Conservation (phyloP, 1,140 invertebrate species). For the Micrasema longulum region DNA sequence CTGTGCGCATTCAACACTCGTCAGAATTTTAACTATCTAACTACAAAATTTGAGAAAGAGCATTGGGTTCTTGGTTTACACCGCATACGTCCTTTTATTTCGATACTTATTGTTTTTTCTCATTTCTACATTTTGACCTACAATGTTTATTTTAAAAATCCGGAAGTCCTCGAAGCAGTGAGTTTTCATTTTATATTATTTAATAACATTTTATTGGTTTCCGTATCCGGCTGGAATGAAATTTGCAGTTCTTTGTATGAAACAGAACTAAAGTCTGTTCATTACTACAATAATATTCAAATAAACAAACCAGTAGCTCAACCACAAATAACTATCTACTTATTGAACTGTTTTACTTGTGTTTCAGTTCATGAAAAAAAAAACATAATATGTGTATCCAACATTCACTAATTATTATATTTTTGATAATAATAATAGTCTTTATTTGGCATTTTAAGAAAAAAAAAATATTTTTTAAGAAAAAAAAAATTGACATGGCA, state of each 20-base stretch:
- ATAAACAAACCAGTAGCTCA: not conserved
- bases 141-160: not conserved
- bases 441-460: too few relatives aligned
- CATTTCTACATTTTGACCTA: not conserved
- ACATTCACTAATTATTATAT: too few relatives aligned
- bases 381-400: too few relatives aligned
- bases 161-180: constrained; percentile 8
- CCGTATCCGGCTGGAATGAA: not conserved
- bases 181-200: not conserved
- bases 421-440: too few relatives aligned
- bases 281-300: not conserved
- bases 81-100: not conserved
- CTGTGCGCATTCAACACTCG: too few relatives aligned
- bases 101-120: not conserved
- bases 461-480: too few relatives aligned
- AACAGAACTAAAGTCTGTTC: not conserved
- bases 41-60: too few relatives aligned
- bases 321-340: too few relatives aligned
- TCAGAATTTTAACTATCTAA: too few relatives aligned
- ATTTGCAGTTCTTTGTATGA: not conserved
- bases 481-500: too few relatives aligned
- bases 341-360: too few relatives aligned
- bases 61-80: constrained; percentile 3
- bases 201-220: not conserved
- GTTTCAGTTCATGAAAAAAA: too few relatives aligned